phyloP scores from a whole-genome alignment of 2,888 invertebrate genomes.

The Priocnemis perturbator region DNA sequence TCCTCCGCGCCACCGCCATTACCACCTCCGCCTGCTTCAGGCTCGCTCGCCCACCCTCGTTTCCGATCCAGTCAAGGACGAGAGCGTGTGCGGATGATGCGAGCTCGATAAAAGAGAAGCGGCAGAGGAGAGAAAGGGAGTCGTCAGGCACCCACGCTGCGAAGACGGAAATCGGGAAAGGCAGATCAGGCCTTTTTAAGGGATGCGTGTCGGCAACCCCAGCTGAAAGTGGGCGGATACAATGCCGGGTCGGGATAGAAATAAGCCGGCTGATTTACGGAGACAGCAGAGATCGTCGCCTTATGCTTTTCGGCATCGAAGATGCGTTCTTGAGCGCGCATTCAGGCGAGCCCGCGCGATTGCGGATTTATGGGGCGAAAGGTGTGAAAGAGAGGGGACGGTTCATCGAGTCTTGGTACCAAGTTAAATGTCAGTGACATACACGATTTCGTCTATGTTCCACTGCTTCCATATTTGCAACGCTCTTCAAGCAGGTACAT shows the following conservation, averaged over 20 bases:
- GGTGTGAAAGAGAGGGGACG: too few species aligned
- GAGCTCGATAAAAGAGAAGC: conserved; percentile 16
- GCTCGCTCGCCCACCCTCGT: not conserved
- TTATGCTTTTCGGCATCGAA: not conserved
- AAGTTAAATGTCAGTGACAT: too few species aligned
- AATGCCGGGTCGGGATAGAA: too few species aligned
- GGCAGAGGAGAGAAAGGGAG: not conserved
- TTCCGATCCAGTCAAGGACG: not conserved
- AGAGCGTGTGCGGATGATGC: conserved; percentile 30
- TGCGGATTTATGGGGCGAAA: too few species aligned
- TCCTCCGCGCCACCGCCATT: too few species aligned
- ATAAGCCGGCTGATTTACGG: too few species aligned
- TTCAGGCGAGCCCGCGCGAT: too few species aligned
- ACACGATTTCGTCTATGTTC: too few species aligned
- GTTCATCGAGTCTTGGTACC: too few species aligned
- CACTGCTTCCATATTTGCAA: too few species aligned
- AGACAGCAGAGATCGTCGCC: not conserved
- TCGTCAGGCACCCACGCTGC: conserved; percentile 5
- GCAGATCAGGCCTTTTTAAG: conserved; percentile 33
- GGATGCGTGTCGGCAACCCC: not conserved
- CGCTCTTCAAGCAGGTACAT: too few species aligned
- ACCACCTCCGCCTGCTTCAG: not conserved
- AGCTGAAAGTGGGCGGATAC: not conserved
- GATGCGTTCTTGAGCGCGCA: too few species aligned
- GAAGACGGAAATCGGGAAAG: conserved; percentile 45